Base-by-base conservation (phyloP, 2,888 invertebrate genomes). In the Phrixothrix hirtus region DNA sequence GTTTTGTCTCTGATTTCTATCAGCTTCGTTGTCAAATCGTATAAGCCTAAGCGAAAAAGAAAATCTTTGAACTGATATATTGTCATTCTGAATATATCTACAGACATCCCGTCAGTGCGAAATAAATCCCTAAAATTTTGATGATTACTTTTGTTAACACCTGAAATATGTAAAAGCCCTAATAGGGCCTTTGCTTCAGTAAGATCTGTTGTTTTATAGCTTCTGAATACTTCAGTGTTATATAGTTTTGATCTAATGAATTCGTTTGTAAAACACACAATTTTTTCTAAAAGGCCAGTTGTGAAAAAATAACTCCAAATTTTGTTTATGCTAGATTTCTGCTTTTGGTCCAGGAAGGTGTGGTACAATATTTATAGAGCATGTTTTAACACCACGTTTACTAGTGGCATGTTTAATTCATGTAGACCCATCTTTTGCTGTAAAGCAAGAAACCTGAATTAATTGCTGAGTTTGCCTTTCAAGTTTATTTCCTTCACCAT, bases 361-460 rank as follows among this genome's bases (percentile, higher is more conserved):
- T 21, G 21, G 4, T 5, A 21, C 21, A 21, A 21, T 21, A 21
- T 21, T 21, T 21, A 21, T 21, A 5, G 21, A 3, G 3, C 21
- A 7, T 21, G 21, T 21, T 21, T 21, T 21, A 7, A 7, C 7
- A 5, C 7, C n/a, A n/a, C 7, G 3, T 21, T 5, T 21, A 21
- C 3, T 21, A 7, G 21, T 21, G 7, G 3, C 7, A 21, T 21
- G 21, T 7, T 21, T 21, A 3, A 3, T 21, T 7, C 21, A 21
- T 7, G 3, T 21, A 5, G 21, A 21, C 21, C 7, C 21, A 21
- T 21, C 21, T 21, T 21, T 21, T 5, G 21, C 21, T 5, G 21
- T 21, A 21, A 21, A 21, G 21, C 21, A 21, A 3, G 46, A 32
- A 46, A 21, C 10, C 13, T 46, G 6, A 46, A 4, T 4, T n/a